Evolutionary conservation across 2,888 invertebrate species (phyloP), one percentile per base, ranked within the genome.

Genomic region (Eilema griseolum): DNA sequence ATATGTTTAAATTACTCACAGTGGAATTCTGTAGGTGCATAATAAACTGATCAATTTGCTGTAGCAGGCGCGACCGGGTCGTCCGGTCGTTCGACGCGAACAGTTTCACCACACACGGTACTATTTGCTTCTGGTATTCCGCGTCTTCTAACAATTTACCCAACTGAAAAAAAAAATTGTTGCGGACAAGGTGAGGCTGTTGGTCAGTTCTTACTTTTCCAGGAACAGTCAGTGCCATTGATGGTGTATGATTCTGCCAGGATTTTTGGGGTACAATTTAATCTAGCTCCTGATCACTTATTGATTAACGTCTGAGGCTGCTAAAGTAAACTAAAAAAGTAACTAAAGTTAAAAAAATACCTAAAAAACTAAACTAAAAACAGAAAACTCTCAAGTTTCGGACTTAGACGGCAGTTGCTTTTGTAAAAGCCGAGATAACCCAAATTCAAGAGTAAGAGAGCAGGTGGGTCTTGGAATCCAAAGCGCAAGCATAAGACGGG

Each of bases 81-180:
- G 99, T 98, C 84, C 99, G 96, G 92, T 99, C 99, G 78, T 99
- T 98, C 2, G 99, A 99, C 0, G 97, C 97, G 92, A 99, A 99
- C 74, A 99, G 95, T 91, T 99, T 99, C 11, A 99, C 98, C 31
- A 99, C 98, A 90, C 99, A 99, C 2, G 99, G 99, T 66, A 99
- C 99, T 86, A 99, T 98, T 87, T 98, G 98, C 87, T 97, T 97
- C 92, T 99, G 99, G 92, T 99, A 99, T 85, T 99, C 99, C 0
- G 96, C 96, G 85, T 98, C 98, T 64, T 98, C 98, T 75, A 99
- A 93, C 69, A 99, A 94, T 90, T 98, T 97, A 24, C 99, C 99
- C 81, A 99, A 95, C 98, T 99, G 95, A 78, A 97, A 66, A 68
- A 41, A 16, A 62, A 20, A 3, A 11, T 52, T 52, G 52, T 10